Percentiles rank a stretch among this genome's conserved stretches.
Evolutionary conservation across 2,888 invertebrate genomes (phyloP).

Genomic region (Parelbella ahira): DNA sequence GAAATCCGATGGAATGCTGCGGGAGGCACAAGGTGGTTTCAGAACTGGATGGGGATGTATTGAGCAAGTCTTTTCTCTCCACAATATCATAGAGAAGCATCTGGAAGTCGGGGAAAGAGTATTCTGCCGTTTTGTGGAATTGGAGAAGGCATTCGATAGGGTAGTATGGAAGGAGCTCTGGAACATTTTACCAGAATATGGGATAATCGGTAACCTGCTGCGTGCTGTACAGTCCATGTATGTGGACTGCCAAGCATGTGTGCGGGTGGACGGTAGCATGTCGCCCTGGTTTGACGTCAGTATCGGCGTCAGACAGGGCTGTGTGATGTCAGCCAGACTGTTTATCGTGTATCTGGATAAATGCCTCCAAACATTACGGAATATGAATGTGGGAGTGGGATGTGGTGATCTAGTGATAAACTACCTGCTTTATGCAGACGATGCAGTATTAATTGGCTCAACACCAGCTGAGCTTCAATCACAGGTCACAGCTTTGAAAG

Average conservation of each 20-base stretch:
- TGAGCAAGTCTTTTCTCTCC: background rate
- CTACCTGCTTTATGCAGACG: too few species aligned
- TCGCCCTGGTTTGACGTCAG: constrained; percentile 7
- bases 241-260: constrained; percentile 1
- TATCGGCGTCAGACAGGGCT: constrained; percentile 5
- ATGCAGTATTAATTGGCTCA: too few species aligned
- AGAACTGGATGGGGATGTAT: constrained; percentile 4
- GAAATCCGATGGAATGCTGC: constrained; percentile 3
- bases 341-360: constrained; percentile 9
- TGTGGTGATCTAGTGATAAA: constrained; percentile 2
- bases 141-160: too few species aligned
- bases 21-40: constrained; percentile 8
- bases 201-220: background rate
- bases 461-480: too few species aligned
- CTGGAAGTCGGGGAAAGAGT: constrained; percentile 1
- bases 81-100: constrained; percentile 1
- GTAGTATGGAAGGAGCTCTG: too few species aligned
- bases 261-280: constrained; percentile 4
- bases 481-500: too few species aligned
- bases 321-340: constrained; percentile 1
- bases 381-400: background rate
- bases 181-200: too few species aligned
- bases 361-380: constrained; percentile 1
- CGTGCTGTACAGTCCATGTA: constrained; percentile 1
- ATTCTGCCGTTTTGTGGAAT: constrained; percentile 2